A percentile compares a stretch with the other conserved stretches of the same genome.
Evolutionary conservation across 2,797 vertebrate species (phyloP).

Genomic region (Cygnus olor): DNA sequence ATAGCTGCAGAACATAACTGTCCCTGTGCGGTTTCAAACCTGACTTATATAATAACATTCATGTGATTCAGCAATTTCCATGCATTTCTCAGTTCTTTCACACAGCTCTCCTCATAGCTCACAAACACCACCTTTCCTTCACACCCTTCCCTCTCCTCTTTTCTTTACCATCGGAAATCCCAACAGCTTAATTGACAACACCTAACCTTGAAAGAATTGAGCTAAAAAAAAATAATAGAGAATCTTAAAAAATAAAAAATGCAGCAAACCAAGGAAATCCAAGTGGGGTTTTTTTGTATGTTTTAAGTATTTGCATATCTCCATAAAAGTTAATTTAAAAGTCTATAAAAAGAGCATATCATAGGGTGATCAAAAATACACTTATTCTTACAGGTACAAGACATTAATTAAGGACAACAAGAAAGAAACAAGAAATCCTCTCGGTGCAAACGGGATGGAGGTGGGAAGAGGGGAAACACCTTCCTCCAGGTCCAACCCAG

Average conservation of each 20-base stretch:
- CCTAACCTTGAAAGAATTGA: not conserved
- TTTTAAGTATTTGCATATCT: not conserved
- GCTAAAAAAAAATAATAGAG: not conserved
- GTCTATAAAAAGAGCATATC: not conserved
- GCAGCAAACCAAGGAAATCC: not conserved
- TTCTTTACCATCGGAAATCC: not conserved
- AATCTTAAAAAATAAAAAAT: not conserved
- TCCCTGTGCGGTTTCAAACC: not conserved
- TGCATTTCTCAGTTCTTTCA: not conserved
- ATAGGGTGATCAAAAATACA: not conserved
- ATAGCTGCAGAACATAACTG: not conserved
- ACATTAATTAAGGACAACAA: not conserved
- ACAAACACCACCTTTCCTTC: not conserved
- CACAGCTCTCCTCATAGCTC: not conserved
- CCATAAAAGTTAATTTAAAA: not conserved
- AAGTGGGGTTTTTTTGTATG: not conserved
- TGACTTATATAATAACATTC: slow-evolving; percentile 22
- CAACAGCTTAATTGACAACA: not conserved
- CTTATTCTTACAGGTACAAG: not conserved
- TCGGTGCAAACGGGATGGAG: not conserved
- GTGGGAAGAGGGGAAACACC: not conserved
- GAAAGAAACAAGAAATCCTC: not conserved
- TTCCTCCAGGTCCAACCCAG: not conserved
- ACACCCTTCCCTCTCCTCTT: not conserved
- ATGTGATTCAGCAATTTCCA: slow-evolving; percentile 33